Conservation (phyloP, 1,140 invertebrate genomes). For the Ladona fulva region DNA sequence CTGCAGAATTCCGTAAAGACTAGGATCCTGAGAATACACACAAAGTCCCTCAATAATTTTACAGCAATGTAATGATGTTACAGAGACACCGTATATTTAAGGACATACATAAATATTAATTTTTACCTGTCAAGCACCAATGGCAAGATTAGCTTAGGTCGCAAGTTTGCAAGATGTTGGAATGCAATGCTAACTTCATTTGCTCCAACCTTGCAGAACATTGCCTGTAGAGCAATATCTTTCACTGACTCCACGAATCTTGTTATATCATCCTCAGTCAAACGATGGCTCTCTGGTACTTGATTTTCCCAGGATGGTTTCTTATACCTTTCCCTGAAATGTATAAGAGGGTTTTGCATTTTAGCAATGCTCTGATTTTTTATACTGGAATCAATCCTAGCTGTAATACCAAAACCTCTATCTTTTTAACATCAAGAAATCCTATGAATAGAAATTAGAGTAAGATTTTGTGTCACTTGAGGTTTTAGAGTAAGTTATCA, state of each 20-base stretch:
- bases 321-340: conserved; percentile 49
- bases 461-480: background rate
- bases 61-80: background rate
- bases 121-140: conserved; percentile 63
- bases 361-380: conserved; percentile 14
- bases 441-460: background rate
- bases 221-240: conserved; percentile 57
- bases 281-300: conserved; percentile 54
- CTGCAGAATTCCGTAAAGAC: no score
- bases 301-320: conserved; percentile 56
- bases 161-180: conserved; percentile 62
- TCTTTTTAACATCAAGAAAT: no score
- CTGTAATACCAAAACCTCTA: no score
- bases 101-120: background rate
- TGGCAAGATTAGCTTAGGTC: conserved; percentile 76
- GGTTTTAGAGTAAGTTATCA: background rate
- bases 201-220: conserved; percentile 64
- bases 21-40: background rate
- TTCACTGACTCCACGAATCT: conserved; percentile 68
- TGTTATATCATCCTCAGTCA: conserved; percentile 74
- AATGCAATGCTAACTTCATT: conserved; percentile 57
- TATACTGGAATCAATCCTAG: no score
- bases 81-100: background rate
- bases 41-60: background rate
- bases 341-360: conserved; percentile 23